Percentiles rank a stretch among this genome's conserved stretches.
phyloP scores from a whole-genome alignment of 2,797 vertebrate genomes.

The Phrynocephalus guinanensis region DNA sequence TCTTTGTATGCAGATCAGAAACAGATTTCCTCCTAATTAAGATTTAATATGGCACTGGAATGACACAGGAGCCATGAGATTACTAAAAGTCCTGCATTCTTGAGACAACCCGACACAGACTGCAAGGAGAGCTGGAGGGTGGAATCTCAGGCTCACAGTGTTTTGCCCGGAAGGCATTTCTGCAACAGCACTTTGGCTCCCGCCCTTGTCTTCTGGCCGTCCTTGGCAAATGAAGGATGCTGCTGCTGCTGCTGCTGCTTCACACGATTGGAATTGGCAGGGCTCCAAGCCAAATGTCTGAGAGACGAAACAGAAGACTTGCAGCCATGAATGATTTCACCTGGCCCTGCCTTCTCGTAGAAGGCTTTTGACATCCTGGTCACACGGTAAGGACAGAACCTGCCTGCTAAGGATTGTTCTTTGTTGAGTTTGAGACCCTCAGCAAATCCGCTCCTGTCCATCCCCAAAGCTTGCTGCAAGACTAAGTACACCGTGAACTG shows the following conservation, averaged over 20 bases:
- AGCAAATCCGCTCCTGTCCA: not conserved
- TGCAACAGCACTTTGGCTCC: slow-evolving; percentile 18
- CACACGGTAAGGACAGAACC: not conserved
- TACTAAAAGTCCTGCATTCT: not conserved
- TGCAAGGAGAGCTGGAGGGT: slow-evolving; percentile 3
- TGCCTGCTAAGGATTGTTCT: not conserved
- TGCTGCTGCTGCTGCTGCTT: not conserved
- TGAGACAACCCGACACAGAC: not conserved
- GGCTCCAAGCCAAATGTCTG: slow-evolving; percentile 19
- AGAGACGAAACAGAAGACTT: slow-evolving; percentile 3
- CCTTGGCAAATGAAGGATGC: slow-evolving; percentile 21
- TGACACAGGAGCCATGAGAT: fast-evolving
- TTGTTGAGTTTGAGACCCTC: not conserved
- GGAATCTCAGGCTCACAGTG: not conserved
- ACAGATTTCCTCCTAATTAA: slow-evolving; percentile 22
- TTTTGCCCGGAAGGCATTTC: slow-evolving; percentile 39
- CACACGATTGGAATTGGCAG: slow-evolving; percentile 14
- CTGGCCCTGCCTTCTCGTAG: slow-evolving; percentile 8
- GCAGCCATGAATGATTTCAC: not conserved
- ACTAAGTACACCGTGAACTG: not conserved
- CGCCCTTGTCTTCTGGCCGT: slow-evolving; percentile 15
- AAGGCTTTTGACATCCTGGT: not conserved
- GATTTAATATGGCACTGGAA: not conserved
- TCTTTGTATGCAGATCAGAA: slow-evolving; percentile 3
- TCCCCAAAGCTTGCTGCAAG: not conserved